A percentile compares a stretch with the other conserved stretches of the same genome.
phyloP scores from a whole-genome alignment of 2,888 invertebrate genomes.

The Pandemis corylana region DNA sequence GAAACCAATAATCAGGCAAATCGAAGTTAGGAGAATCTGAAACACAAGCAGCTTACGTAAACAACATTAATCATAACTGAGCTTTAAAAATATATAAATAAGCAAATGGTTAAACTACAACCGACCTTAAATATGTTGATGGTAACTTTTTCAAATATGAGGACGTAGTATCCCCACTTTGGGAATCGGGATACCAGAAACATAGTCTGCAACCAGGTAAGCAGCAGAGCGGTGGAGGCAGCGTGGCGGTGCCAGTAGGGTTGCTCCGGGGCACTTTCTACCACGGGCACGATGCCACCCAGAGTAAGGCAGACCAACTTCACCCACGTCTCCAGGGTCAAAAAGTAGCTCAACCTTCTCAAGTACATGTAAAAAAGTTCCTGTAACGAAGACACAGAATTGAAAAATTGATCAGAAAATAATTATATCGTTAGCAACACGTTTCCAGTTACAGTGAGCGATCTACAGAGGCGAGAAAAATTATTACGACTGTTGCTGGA shows the following conservation, averaged over 20 bases:
- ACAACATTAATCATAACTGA: not conserved
- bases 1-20: slow-evolving; percentile 4
- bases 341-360: slow-evolving; percentile 11
- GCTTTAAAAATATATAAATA: no score
- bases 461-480: no score
- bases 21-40: slow-evolving; percentile 12
- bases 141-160: slow-evolving; percentile 75
- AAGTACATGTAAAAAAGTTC: slow-evolving; percentile 20
- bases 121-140: slow-evolving; percentile 66
- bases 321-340: slow-evolving; percentile 8
- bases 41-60: not conserved
- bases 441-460: no score
- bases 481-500: no score
- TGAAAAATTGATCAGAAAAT: not conserved
- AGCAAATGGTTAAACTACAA: not conserved
- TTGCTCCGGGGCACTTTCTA: not conserved
- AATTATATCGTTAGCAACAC: no score
- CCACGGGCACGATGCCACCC: not conserved
- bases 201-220: slow-evolving; percentile 72
- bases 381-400: slow-evolving; percentile 3
- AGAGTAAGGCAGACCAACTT: slow-evolving; percentile 11
- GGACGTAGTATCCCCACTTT: slow-evolving; percentile 69
- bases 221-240: slow-evolving; percentile 54
- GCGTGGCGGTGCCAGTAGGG: slow-evolving; percentile 19
- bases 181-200: slow-evolving; percentile 70